Evolutionary conservation across 2,797 vertebrate genomes (phyloP), one percentile per base, ranked within the genome.

Genomic region (Spinus olivaceus): DNA sequence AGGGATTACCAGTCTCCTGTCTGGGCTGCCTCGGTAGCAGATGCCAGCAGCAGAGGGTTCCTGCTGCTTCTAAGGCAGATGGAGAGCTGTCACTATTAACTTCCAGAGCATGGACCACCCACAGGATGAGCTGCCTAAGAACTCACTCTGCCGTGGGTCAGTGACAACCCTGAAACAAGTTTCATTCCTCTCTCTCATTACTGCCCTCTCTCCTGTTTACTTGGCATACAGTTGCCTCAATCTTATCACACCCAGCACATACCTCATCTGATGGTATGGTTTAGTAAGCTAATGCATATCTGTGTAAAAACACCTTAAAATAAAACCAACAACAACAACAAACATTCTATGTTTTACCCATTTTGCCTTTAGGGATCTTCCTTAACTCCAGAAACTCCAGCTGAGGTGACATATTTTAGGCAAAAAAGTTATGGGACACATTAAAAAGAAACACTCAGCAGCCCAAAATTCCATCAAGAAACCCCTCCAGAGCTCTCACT

Each of bases 81-180:
- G 64, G 79, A 81, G 33, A 74, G 49, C 69, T 73, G 69, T 44
- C 64, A 77, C 61, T 6, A 0, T 53, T 50, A 35, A 65, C 63
- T 85, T 63, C 74, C 65, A 63, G 23, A 44, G 54, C 71, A 47
- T 0, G 79, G 63, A 33, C 59, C 53, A 66, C 24, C 66, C 44
- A 57, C 42, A 60, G 80, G 49, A 70, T 3, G 0, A 19, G 60
- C 63, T 49, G 70, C 33, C 64, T 61, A 60, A 6, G 10, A 67
- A 64, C 10, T 22, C 44, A 6, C 59, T 84, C 64, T 51, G 67
- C 46, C 0, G 0, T 10, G 1, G 1, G 28, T 33, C 0, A 0
- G 24, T 4, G 25, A 76, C 51, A 90, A 33, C 32, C 22, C n/a
- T 1, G 1, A 71, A 56, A 67, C 28, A 53, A 1, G 0, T 50